A percentile compares a stretch with the other conserved stretches of the same genome.
Conservation (phyloP, 2,888 invertebrate genomes). For the Polydrusus cervinus region DNA sequence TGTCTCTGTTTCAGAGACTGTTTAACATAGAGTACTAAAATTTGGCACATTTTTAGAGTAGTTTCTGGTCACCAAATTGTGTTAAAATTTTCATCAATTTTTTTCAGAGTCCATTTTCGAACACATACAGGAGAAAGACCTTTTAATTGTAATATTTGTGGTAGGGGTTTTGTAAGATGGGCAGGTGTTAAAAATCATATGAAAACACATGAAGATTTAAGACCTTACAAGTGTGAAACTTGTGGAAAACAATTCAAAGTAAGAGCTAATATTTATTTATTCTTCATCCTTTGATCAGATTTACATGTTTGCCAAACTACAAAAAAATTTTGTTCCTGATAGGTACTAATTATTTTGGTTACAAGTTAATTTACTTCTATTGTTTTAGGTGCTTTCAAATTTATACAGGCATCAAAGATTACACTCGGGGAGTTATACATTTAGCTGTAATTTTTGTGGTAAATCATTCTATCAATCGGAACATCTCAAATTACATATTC, state of each 20-base stretch:
- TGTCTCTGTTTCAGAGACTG: too few species aligned
- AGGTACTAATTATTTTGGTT: not conserved
- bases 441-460: conserved; percentile 67
- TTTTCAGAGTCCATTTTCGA: conserved; percentile 75
- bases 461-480: conserved; percentile 68
- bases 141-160: conserved; percentile 67
- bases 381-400: conserved; percentile 61
- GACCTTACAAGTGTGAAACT: conserved; percentile 67
- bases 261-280: conserved; percentile 4
- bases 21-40: too few species aligned
- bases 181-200: conserved; percentile 68
- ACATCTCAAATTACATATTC: conserved; percentile 67
- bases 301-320: too few species aligned
- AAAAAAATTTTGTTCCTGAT: too few species aligned
- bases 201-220: conserved; percentile 66
- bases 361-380: not conserved
- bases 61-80: too few species aligned
- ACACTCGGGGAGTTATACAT: conserved; percentile 66
- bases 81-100: not conserved
- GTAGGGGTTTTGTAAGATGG: conserved; percentile 68
- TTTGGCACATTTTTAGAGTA: too few species aligned
- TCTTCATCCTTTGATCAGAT: not conserved
- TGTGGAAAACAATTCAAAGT: conserved; percentile 68
- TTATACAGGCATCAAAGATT: conserved; percentile 67
- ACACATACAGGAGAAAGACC: conserved; percentile 74